Evolutionary conservation across 2,888 invertebrate genomes (phyloP).

Genomic region (Drosophila colorata): DNA sequence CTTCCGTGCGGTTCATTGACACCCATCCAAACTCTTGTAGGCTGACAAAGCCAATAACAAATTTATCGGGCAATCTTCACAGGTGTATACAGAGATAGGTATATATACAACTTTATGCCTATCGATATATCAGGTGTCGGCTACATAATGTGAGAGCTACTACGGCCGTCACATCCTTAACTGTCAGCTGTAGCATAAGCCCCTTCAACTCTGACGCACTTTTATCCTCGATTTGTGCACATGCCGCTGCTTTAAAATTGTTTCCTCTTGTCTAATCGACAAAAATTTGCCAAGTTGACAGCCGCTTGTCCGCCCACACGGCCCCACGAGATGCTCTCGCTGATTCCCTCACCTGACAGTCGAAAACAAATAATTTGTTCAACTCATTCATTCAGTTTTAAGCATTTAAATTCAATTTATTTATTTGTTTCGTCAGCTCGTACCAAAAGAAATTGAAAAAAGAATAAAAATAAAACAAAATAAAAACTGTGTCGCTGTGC

Average conservation of each 20-base stretch:
- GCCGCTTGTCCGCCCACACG: conserved; percentile 68
- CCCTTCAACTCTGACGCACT: conserved; percentile 29
- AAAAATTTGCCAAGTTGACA: conserved; percentile 70
- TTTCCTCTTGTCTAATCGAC: conserved; percentile 66
- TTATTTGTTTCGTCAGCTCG: conserved; percentile 37
- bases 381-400: conserved; percentile 40
- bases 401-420: conserved; percentile 69
- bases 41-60: conserved; percentile 41
- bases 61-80: conserved; percentile 38
- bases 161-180: conserved; percentile 31
- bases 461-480: conserved; percentile 10
- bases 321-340: conserved; percentile 17
- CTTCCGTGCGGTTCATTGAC: conserved; percentile 70
- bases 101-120: background rate
- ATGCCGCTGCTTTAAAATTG: conserved; percentile 27
- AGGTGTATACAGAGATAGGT: background rate
- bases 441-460: background rate
- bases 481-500: conserved; percentile 68
- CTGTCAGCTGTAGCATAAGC: conserved; percentile 1
- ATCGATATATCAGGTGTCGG: conserved; percentile 38
- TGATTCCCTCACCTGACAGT: conserved; percentile 44
- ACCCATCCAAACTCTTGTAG: conserved; percentile 45
- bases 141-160: conserved; percentile 20
- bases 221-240: conserved; percentile 41
- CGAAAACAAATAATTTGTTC: conserved; percentile 23